Evolutionary conservation across 2,113 vertebrate species (phyloP), one percentile per base, ranked within the genome.

Genomic region (Periophthalmus modestus): DNA sequence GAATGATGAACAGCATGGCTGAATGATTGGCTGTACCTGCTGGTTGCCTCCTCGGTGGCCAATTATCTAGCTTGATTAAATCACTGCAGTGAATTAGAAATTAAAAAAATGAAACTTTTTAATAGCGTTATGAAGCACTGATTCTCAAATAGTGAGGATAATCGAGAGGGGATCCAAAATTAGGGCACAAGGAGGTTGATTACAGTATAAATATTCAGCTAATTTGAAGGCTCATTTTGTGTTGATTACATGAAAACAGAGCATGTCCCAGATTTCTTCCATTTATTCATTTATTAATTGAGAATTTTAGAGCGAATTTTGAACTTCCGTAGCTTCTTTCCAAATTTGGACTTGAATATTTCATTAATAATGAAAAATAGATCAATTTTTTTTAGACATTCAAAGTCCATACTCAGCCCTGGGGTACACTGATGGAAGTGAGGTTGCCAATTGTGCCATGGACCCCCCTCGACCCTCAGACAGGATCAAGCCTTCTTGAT

Each of bases 101-200:
- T 34, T 39, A 10, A 43, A 62, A 34, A 28, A 34, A 62, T 19
- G 13, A 62, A 62, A 19, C 28, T 16, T 62, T 62, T 62, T 34
- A 34, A 57, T 57, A n/a, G 54, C 21, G 54, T 57, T 57, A 57
- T 24, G 57, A 24, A 28, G 57, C 23, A 59, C 21, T 59, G 57
- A 59, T 59, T 59, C 23, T 28, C 57, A 24, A 28, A 59, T 24
- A 28, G 57, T 62, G 59, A 23, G 21, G 23, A 58, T 58, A 14
- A 58, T 24, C 23, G 57, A 58, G 55, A 33, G 14, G 15, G 14
- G 58, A 18, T 62, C 59, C 14, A 33, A 34, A 62, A 34, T 33
- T 33, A 34, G 59, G 59, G 24, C 59, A 62, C 59, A 34, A 14
- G 59, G 59, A 62, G 59, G 59, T 62, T 62, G 59, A 62, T 62